Evolutionary conservation across 2,888 invertebrate species (phyloP), one percentile per base, ranked within the genome.

Genomic region (Chaitophorus viminalis): DNA sequence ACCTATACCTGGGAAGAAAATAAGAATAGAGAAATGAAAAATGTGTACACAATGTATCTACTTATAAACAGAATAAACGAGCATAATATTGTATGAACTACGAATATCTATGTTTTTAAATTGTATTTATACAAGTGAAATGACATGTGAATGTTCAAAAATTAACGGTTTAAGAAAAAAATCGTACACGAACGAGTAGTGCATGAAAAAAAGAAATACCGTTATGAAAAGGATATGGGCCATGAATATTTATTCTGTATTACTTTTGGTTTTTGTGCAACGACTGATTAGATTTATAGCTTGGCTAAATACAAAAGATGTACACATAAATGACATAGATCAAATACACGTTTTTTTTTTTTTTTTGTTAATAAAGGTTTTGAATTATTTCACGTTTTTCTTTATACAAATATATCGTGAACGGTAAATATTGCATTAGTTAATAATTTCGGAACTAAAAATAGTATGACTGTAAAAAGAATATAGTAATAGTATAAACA

Each of bases 81-180:
- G 31, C 29, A 39, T 60, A 33, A n/a, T 18, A 36, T 17, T 46
- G 46, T 46, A 46, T 46, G 46, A 46, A 14, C 1, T 11, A 14
- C 46, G 33, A n/a, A 31, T 39, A 21, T 68, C 68, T 29, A 81
- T 29, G 21, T 68, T 81, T 68, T 81, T 39, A 68, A 81, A 68
- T 81, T 68, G 29, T 81, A 39, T 81, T 81, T 81, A 68, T 29
- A 29, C 39, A 68, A 68, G 21, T 29, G 39, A 68, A 68, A 81
- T 46, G 17, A 68, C 68, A 68, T 46, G 68, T 21, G 29, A 29
- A 39, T 5, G 6, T 68, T 81, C 81, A 81, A 81, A 81, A 68
- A 68, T 39, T 81, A 29, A 68, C 29, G 65, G 36, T 79, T n/a
- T 33, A 8, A 74, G 9, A 74, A 72, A 4, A 36, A 74, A 33